Conservation (phyloP, 2,113 vertebrate species). For the Aleadryas rufinucha region DNA sequence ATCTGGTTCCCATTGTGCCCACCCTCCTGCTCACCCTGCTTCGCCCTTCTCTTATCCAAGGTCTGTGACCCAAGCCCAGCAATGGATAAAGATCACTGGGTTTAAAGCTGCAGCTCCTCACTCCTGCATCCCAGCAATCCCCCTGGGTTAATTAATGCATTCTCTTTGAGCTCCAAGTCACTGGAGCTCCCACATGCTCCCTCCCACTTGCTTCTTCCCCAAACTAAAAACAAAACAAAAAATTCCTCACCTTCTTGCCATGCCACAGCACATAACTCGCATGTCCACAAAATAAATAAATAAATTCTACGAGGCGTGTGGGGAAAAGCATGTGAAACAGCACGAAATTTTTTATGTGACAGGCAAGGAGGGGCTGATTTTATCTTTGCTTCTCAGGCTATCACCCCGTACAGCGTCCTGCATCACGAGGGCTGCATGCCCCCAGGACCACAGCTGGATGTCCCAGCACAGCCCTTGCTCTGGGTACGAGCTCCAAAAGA, state of each 20-base stretch:
- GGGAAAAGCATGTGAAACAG: neutral
- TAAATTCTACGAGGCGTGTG: neutral
- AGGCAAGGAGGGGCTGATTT: neutral
- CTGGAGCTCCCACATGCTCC: neutral
- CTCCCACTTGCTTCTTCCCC: conserved; percentile 30
- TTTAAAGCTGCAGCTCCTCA: conserved; percentile 75
- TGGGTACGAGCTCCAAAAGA: neutral
- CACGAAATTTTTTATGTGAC: neutral
- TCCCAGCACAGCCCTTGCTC: neutral
- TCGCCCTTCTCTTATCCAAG: conserved; percentile 64
- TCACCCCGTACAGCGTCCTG: too few species aligned
- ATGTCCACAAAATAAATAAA: conserved; percentile 21
- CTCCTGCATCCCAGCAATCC: conserved; percentile 65
- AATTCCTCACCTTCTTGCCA: conserved; percentile 49
- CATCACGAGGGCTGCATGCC: neutral
- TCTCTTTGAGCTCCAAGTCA: conserved; percentile 76
- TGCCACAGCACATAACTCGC: neutral
- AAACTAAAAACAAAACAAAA: conserved; percentile 47
- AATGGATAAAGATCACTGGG: conserved; percentile 76
- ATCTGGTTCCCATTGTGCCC: conserved; percentile 87
- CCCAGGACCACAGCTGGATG: neutral
- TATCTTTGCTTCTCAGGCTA: neutral
- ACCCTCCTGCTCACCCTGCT: conserved; percentile 42
- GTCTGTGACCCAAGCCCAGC: conserved; percentile 79
- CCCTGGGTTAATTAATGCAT: conserved; percentile 85